Conservation (phyloP, 2,113 vertebrate species). For the Pseudonaja textilis region DNA sequence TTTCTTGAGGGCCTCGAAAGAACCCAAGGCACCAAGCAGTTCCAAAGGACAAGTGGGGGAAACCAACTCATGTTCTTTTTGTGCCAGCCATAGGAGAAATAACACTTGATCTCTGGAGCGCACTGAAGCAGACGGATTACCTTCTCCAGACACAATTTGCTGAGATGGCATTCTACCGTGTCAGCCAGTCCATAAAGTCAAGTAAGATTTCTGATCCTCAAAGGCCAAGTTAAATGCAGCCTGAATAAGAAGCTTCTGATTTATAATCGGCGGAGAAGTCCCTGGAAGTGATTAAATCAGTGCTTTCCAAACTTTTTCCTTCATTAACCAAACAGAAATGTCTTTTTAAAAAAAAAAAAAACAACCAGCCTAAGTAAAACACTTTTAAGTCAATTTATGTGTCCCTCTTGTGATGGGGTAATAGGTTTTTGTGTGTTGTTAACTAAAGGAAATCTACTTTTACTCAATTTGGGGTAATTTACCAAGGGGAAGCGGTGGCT, state of each 20-base stretch:
- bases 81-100: neutral
- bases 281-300: neutral
- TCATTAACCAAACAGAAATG: neutral
- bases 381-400: neutral
- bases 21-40: neutral
- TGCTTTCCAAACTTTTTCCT: neutral
- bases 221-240: conserved; percentile 10
- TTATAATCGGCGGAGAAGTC: neutral
- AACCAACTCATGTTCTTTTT: too few relatives aligned
- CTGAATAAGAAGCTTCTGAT: neutral
- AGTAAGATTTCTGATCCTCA: conserved; percentile 10
- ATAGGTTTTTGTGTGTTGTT: neutral
- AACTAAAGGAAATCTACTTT: neutral
- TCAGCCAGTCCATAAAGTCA: neutral
- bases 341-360: neutral
- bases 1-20: neutral
- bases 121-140: neutral
- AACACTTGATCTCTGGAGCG: neutral
- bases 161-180: neutral
- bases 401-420: neutral
- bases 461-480: neutral
- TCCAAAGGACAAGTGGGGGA: neutral
- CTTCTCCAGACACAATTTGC: neutral
- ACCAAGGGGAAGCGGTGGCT: too few relatives aligned
- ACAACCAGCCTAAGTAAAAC: neutral